phyloP scores from a whole-genome alignment of 2,888 invertebrate species.

The Caenorhabditis uteleia region DNA sequence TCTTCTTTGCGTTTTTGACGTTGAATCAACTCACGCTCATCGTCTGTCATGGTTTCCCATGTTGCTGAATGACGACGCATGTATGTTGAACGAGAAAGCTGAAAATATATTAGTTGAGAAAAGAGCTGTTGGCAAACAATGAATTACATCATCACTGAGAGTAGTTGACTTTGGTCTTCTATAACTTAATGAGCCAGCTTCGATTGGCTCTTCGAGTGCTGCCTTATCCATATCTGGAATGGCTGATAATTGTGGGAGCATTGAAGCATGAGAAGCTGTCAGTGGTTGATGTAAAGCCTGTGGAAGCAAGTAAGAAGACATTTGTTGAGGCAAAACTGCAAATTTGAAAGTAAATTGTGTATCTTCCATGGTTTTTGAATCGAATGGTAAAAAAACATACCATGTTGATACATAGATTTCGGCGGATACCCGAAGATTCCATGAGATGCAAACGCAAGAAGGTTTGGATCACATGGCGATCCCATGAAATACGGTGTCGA shows the following conservation, averaged over 20 bases:
- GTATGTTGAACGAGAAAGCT: too few species aligned
- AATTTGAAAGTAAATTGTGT: neutral
- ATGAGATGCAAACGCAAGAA: constrained; percentile 19
- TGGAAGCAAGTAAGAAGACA: constrained; percentile 4
- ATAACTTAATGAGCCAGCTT: constrained; percentile 20
- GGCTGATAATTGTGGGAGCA: neutral
- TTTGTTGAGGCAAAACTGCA: constrained; percentile 6
- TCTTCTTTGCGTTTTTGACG: constrained; percentile 50
- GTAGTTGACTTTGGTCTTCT: constrained; percentile 14
- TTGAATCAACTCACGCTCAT: constrained; percentile 44
- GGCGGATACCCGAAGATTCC: constrained; percentile 19
- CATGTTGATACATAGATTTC: constrained; percentile 9
- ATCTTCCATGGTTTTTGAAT: too few species aligned
- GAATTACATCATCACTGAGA: constrained; percentile 14
- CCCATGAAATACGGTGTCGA: constrained; percentile 17
- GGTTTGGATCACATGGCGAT: constrained; percentile 15
- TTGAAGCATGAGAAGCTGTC: too few species aligned
- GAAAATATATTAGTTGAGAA: too few species aligned
- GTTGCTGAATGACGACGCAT: constrained; percentile 21
- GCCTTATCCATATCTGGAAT: constrained; percentile 28
- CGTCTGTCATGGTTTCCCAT: constrained; percentile 53
- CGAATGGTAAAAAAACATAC: too few species aligned
- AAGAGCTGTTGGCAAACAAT: neutral
- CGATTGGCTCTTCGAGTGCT: constrained; percentile 26
- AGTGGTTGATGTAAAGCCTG: neutral